Percentiles rank a stretch among this genome's conserved stretches.
These are phyloP conservation scores for Gastracanthus pulcherrimus DNA, from an alignment of 2,888 invertebrate genomes.

Conservation along the genomic window DNA sequence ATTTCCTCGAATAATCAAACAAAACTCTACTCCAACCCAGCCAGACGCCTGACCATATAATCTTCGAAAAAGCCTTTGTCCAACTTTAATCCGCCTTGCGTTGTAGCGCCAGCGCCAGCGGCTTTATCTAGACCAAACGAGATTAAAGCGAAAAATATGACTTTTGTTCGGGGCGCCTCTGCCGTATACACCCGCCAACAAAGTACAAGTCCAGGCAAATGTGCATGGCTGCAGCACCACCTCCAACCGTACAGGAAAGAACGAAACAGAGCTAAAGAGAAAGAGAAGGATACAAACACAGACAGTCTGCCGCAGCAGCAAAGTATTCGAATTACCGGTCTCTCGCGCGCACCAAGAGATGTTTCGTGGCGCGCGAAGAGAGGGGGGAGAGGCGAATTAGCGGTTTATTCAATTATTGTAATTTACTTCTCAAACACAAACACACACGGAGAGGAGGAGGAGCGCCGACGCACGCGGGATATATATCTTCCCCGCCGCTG, in stretches of 20 bases:
- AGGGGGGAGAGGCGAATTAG: slow-evolving; percentile 67
- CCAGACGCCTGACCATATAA: not conserved
- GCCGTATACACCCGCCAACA: not conserved
- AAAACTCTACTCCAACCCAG: not conserved
- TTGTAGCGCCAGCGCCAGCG: too few species aligned
- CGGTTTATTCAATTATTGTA: slow-evolving; percentile 77
- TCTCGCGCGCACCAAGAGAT: not conserved
- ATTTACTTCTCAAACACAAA: slow-evolving; percentile 76
- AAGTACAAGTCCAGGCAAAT: not conserved
- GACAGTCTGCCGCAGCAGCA: not conserved
- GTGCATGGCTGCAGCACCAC: not conserved
- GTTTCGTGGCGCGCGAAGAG: too few species aligned
- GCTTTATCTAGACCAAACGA: slow-evolving; percentile 19
- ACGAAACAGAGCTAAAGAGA: not conserved
- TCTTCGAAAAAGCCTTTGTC: slow-evolving; percentile 22
- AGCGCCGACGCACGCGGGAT: slow-evolving; percentile 38
- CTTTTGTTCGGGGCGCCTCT: not conserved
- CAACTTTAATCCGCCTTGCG: slow-evolving; percentile 21
- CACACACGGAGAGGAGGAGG: slow-evolving; percentile 59
- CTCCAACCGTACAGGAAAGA: not conserved
- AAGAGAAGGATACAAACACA: not conserved
- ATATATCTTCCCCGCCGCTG: slow-evolving; percentile 35
- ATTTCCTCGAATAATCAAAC: not conserved
- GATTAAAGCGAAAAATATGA: slow-evolving; percentile 41
- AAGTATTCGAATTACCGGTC: slow-evolving; percentile 22